Evolutionary conservation across 2,113 vertebrate species (phyloP).

Genomic region (Campylorhamphus procurvoides): DNA sequence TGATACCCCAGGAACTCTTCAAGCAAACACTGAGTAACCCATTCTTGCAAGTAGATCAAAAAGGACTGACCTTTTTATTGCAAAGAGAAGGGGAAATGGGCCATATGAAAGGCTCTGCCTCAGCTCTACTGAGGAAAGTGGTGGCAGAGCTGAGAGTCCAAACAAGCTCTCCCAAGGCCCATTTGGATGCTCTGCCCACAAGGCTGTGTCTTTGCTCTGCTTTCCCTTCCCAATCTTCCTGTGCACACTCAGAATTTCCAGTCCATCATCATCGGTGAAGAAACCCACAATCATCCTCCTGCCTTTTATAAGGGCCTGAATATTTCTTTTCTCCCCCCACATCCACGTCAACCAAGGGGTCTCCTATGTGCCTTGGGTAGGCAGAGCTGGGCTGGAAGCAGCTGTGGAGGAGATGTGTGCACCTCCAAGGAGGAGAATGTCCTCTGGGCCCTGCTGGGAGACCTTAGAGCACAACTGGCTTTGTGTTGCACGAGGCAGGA

Average conservation of each 20-base stretch:
- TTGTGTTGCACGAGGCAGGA: background rate
- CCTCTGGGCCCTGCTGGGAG: background rate
- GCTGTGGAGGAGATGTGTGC: background rate
- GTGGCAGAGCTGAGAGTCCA: background rate
- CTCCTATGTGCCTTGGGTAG: background rate
- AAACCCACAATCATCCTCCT: background rate
- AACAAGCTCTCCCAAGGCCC: background rate
- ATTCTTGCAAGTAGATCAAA: background rate
- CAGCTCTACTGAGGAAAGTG: background rate
- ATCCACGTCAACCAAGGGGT: background rate
- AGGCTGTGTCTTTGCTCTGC: background rate
- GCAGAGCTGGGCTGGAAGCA: background rate
- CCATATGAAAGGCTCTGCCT: background rate
- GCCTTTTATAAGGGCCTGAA: background rate
- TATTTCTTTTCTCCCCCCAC: background rate
- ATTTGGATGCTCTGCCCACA: background rate
- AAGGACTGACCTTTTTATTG: background rate
- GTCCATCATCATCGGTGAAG: fast-evolving
- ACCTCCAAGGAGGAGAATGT: background rate
- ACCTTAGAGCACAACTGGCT: background rate
- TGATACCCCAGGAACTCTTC: background rate
- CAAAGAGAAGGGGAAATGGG: background rate
- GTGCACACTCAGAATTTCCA: background rate
- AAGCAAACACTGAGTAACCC: background rate
- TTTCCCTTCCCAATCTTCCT: background rate